These are phyloP conservation scores for Drosophila algonquin DNA, from an alignment of 2,888 invertebrate species.

Conservation along the genomic window DNA sequence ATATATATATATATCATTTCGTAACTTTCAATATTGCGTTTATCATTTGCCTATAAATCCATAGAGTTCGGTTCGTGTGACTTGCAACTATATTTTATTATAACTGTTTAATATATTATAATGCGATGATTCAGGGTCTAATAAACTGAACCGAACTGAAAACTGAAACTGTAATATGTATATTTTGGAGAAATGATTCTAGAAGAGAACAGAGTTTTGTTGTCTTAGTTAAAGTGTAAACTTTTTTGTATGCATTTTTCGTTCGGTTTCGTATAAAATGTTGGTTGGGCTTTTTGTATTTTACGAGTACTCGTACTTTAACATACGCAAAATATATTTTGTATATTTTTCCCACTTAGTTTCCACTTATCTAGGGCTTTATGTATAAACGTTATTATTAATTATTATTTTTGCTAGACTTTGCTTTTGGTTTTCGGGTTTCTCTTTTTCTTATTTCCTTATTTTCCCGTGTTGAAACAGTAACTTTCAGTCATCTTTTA, in stretches of 20 bases:
- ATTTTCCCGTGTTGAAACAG: constrained; percentile 70
- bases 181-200: too few species aligned
- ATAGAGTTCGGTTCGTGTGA: constrained; percentile 43
- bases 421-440: constrained; percentile 36
- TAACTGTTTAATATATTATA: constrained; percentile 13
- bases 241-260: constrained; percentile 28
- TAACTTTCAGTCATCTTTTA: constrained; percentile 78
- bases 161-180: too few species aligned
- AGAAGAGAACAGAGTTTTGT: too few species aligned
- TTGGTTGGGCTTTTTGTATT: constrained; percentile 55
- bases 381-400: constrained; percentile 48
- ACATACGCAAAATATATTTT: constrained; percentile 83
- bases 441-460: constrained; percentile 38
- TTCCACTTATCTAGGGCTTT: constrained; percentile 52
- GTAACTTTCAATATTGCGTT: too few species aligned
- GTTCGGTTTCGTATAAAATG: constrained; percentile 74
- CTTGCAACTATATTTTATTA: constrained; percentile 45
- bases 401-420: constrained; percentile 53
- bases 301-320: constrained; percentile 45
- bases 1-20: too few species aligned
- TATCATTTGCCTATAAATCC: constrained; percentile 55
- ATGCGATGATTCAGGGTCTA: constrained; percentile 7
- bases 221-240: too few species aligned
- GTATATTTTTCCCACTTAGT: too few species aligned
- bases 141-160: neutral